Conservation (phyloP, 2,888 invertebrate genomes). For the Drosophila infuscata region DNA sequence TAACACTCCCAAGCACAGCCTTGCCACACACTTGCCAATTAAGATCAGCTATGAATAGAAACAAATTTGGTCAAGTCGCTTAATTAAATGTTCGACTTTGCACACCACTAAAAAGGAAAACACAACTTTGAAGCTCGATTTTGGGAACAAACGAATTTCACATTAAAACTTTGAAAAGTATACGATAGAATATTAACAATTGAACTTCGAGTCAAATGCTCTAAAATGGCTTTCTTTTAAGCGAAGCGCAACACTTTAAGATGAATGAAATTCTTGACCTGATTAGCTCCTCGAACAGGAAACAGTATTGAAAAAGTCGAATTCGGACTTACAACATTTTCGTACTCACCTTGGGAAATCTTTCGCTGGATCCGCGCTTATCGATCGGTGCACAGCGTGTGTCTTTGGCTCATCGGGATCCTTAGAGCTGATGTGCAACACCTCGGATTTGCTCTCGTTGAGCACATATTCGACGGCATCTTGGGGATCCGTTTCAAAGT, state of each 20-base stretch:
- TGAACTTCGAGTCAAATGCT: neutral
- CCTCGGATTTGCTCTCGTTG: slow-evolving; percentile 63
- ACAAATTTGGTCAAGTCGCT: slow-evolving; percentile 45
- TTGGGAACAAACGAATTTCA: neutral
- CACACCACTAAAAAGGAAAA: slow-evolving; percentile 43
- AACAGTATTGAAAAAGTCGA: neutral
- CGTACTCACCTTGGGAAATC: slow-evolving; percentile 79
- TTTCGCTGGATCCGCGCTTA: slow-evolving; percentile 56
- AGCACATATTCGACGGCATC: slow-evolving; percentile 57
- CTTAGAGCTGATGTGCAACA: slow-evolving; percentile 28
- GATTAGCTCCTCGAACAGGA: neutral
- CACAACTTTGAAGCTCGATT: slow-evolving; percentile 28
- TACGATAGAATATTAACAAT: neutral
- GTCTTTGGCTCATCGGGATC: slow-evolving; percentile 25
- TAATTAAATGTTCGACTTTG: slow-evolving; percentile 49
- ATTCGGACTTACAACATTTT: neutral
- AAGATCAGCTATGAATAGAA: slow-evolving; percentile 23
- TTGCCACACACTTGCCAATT: slow-evolving; percentile 52
- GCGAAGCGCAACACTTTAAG: neutral
- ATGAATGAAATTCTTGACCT: neutral
- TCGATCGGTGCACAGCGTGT: slow-evolving; percentile 55
- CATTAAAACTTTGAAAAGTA: no score
- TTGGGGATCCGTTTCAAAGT: slow-evolving; percentile 56
- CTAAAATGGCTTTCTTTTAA: neutral
- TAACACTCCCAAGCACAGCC: slow-evolving; percentile 40